These are phyloP conservation scores for Temnothorax unifasciatus DNA, from an alignment of 2,888 invertebrate species.

Conservation along the genomic window DNA sequence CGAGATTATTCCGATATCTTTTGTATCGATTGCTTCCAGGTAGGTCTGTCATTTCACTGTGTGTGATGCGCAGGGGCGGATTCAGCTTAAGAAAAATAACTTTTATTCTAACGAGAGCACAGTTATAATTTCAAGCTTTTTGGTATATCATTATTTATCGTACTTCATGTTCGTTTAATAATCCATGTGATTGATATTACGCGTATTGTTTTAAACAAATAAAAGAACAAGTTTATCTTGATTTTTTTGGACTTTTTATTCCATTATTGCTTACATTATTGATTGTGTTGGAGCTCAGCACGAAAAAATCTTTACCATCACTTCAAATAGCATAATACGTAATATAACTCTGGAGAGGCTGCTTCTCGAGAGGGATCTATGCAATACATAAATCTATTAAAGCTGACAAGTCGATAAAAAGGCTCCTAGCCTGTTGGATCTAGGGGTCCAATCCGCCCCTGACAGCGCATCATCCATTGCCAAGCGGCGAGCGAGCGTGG, in stretches of 20 bases:
- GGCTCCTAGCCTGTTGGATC: slow-evolving; percentile 49
- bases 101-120: neutral
- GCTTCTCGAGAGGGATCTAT: neutral
- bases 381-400: slow-evolving; percentile 52
- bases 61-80: slow-evolving; percentile 65
- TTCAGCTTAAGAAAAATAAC: slow-evolving; percentile 5
- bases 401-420: slow-evolving; percentile 47
- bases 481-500: slow-evolving; percentile 79
- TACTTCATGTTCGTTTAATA: neutral
- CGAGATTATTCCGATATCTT: slow-evolving; percentile 83
- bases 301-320: slow-evolving; percentile 17
- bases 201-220: slow-evolving; percentile 8
- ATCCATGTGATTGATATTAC: neutral
- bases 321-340: slow-evolving; percentile 8
- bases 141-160: neutral
- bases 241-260: neutral
- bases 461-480: slow-evolving; percentile 78
- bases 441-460: slow-evolving; percentile 73
- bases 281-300: neutral
- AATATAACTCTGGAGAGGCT: slow-evolving; percentile 14
- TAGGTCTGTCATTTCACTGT: slow-evolving; percentile 74
- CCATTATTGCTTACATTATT: neutral
- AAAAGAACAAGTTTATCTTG: neutral
- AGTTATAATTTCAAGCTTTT: neutral
- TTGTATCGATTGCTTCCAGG: slow-evolving; percentile 83